Evolutionary conservation across 2,113 vertebrate genomes (phyloP).

Genomic region (Callopanchax toddi): DNA sequence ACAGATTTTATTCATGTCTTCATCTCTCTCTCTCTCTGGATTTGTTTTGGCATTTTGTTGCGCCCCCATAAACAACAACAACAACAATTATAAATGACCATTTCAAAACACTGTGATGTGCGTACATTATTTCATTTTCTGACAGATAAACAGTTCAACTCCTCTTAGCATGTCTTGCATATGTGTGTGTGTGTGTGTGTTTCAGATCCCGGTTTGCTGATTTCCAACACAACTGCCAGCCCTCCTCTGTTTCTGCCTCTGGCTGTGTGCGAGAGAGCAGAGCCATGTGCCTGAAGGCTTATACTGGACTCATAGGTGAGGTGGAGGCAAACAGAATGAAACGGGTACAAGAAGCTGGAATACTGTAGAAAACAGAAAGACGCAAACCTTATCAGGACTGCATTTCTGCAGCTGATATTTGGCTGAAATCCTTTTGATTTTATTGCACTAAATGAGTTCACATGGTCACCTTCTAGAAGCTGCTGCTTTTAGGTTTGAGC

Average conservation of each 20-base stretch:
- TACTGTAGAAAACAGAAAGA: slow-evolving; percentile 6
- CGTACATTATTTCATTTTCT: slow-evolving; percentile 12
- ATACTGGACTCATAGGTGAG: slow-evolving; percentile 92
- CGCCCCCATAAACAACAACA: slow-evolving; percentile 28
- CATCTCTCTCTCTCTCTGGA: slow-evolving; percentile 9
- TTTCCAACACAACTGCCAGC: slow-evolving; percentile 92
- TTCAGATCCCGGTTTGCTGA: slow-evolving; percentile 90
- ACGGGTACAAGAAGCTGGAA: slow-evolving; percentile 9
- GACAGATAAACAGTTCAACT: slow-evolving; percentile 23
- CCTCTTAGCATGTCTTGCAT: slow-evolving; percentile 20
- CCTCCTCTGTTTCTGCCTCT: slow-evolving; percentile 71
- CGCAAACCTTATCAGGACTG: slow-evolving; percentile 16
- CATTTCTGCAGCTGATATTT: slow-evolving; percentile 8
- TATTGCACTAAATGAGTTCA: slow-evolving; percentile 10
- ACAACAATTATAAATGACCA: too few species aligned
- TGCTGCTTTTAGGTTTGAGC: slow-evolving; percentile 19
- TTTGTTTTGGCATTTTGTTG: slow-evolving; percentile 23
- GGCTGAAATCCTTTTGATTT: slow-evolving; percentile 11
- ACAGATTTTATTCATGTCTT: too few species aligned
- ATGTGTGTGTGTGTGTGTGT: slow-evolving; percentile 16
- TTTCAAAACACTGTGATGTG: slow-evolving; percentile 43
- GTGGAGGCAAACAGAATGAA: slow-evolving; percentile 19
- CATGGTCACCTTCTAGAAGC: slow-evolving; percentile 24
- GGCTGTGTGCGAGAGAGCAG: slow-evolving; percentile 86
- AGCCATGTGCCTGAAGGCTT: slow-evolving; percentile 88